A percentile compares a stretch with the other conserved stretches of the same genome.
phyloP scores from a whole-genome alignment of 2,888 invertebrate species.

The Nymphalis polychloros region DNA sequence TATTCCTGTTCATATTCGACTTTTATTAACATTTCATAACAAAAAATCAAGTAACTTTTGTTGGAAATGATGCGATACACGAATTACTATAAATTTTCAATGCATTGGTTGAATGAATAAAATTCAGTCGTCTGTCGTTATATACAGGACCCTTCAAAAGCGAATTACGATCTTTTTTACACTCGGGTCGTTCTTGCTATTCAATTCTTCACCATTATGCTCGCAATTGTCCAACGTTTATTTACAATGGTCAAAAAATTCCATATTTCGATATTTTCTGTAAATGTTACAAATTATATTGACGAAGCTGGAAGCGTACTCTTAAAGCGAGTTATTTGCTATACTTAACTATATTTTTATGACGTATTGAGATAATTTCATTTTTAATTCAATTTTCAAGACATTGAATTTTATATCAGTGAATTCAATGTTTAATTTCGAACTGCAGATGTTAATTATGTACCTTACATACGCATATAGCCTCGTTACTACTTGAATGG shows the following conservation, averaged over 20 bases:
- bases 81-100: background rate
- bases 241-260: conserved; percentile 10
- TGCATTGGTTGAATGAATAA: conserved; percentile 3
- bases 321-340: conserved; percentile 10
- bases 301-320: conserved; percentile 3
- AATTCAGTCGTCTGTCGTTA: conserved; percentile 1
- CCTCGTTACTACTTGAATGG: no score
- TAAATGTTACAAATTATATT: conserved; percentile 8
- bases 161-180: conserved; percentile 15
- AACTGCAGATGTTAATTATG: no score
- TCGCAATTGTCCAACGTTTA: conserved; percentile 9
- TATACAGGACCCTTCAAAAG: conserved; percentile 1
- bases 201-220: conserved; percentile 11
- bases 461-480: no score
- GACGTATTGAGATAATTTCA: conserved; percentile 3
- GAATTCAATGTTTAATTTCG: background rate
- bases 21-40: background rate
- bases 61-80: background rate
- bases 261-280: conserved; percentile 15
- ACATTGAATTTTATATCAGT: background rate
- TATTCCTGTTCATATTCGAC: background rate
- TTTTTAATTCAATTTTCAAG: background rate
- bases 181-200: conserved; percentile 12
- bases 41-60: background rate
- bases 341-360: background rate